Evolutionary conservation across 1,140 invertebrate species (phyloP), one percentile per base, ranked within the genome.

Genomic region (Penaeus chinensis): DNA sequence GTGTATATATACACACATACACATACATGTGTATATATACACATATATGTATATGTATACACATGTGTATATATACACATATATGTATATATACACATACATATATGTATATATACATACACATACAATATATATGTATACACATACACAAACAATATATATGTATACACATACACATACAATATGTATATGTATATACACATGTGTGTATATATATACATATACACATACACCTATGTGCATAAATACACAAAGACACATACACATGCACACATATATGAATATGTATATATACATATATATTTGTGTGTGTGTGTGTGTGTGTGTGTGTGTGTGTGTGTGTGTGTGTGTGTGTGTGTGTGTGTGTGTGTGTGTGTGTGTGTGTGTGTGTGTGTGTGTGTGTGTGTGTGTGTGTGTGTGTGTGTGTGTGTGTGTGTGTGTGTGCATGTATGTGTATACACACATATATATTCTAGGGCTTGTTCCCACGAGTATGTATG

Each of bases 201-300:
- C 66, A 3, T 5, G 66, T 19, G n/a, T 65, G n/a, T 65, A 65
- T 65, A 65, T 65, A 65, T 65, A 65, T 65, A 65, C n/a, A 65
- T 65, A 65, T 65, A 65, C n/a, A 65, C n/a, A 65, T 65, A 65
- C n/a, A 65, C n/a, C 19, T 65, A 65, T 65, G n/a, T 65, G n/a
- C n/a, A 65, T 65, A 65, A 20, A 65, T 65, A 65, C n/a, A 65
- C n/a, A 65, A 20, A n/a, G n/a, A n/a, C n/a, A n/a, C n/a, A n/a
- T n/a, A n/a, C n/a, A n/a, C n/a, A n/a, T n/a, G n/a, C n/a, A n/a
- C n/a, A n/a, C n/a, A n/a, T n/a, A n/a, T n/a, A n/a, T n/a, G n/a
- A n/a, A n/a, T n/a, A n/a, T n/a, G n/a, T n/a, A n/a, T n/a, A n/a
- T n/a, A n/a, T n/a, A n/a, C n/a, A n/a, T n/a, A n/a, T n/a, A n/a